Conservation (phyloP, 2,888 invertebrate species). For the Tethea ocularis region DNA sequence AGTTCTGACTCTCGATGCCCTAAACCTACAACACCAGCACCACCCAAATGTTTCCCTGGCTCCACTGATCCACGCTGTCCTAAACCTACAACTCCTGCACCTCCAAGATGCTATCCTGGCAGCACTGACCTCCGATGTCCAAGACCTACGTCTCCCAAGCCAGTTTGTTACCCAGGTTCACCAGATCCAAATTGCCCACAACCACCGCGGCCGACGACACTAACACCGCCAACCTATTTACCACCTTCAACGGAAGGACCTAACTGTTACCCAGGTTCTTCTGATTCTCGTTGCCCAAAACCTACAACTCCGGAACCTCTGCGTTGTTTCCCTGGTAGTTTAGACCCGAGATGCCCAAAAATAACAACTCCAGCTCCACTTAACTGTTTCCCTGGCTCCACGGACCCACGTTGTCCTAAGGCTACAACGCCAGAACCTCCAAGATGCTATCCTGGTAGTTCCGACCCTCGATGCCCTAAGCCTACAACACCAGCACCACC, state of each 20-base stretch:
- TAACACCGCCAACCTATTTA: conserved; percentile 37
- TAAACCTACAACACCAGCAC: conserved; percentile 27
- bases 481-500: conserved; percentile 30
- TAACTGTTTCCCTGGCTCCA: conserved; percentile 34
- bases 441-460: conserved; percentile 39
- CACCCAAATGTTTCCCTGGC: conserved; percentile 37
- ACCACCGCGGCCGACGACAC: conserved; percentile 22
- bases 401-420: not conserved
- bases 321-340: conserved; percentile 58
- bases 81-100: conserved; percentile 27
- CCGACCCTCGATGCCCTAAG: conserved; percentile 42
- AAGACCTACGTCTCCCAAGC: conserved; percentile 33
- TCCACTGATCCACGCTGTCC: conserved; percentile 45
- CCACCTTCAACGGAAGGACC: conserved; percentile 56
- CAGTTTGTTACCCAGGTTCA: conserved; percentile 41
- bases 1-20: no score
- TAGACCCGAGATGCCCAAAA: conserved; percentile 50
- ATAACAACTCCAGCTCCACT: conserved; percentile 44
- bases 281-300: conserved; percentile 38
- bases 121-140: conserved; percentile 49
- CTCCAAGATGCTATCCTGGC: conserved; percentile 43
- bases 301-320: conserved; percentile 46
- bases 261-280: conserved; percentile 60
- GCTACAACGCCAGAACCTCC: conserved; percentile 28
- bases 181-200: conserved; percentile 42